Base-by-base conservation (phyloP, 2,797 vertebrate genomes). In the Novumbra hubbsi region DNA sequence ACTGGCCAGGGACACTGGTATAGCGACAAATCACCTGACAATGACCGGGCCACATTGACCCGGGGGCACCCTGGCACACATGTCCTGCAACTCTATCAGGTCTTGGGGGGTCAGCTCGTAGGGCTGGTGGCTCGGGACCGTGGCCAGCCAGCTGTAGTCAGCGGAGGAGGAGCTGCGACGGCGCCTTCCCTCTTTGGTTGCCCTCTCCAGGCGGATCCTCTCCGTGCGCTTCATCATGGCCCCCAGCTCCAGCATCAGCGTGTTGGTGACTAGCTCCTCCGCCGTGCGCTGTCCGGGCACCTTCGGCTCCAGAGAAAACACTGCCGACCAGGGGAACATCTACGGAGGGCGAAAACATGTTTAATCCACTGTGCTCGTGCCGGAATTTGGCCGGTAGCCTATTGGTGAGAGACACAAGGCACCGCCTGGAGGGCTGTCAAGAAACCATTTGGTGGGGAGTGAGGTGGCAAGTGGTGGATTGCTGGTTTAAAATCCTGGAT, bases 291-390 rank as follows among this genome's bases (percentile, higher is more conserved):
- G 93, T 14, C 93, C 93, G 0, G 93, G 90, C 52, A 94, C 91
- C 86, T 93, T 93, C 15, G 93, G 92, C 80, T 93, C 91, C 32
- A 93, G 78, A 17, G 92, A 90, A 79, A 94, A 92, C 76, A 94
- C 88, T 24, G 90, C 92, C 0, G 93, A 93, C 94, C 92, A 94
- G 63, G 94, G 93, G 83, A 94, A 94, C 94, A 95, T 94, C 93
- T 94, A 78, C 63, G 1, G 64, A 3, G 52, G n/a, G 52, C 4
- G 9, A n/a, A 55, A 55, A n/a, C n/a, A 2, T 8, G 21, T 55
- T 52, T 19, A 19, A 50, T 50, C 49, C 19, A 55, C 52, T 9
- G 19, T 7, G 21, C n/a, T 55, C n/a, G 21, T 55, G 8, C 19
- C 52, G 8, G 34, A 38, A 38, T 38, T 38, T 7, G 4, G 34